Evolutionary conservation across 2,113 vertebrate genomes (phyloP).

Genomic region (Amphilophus citrinellus): DNA sequence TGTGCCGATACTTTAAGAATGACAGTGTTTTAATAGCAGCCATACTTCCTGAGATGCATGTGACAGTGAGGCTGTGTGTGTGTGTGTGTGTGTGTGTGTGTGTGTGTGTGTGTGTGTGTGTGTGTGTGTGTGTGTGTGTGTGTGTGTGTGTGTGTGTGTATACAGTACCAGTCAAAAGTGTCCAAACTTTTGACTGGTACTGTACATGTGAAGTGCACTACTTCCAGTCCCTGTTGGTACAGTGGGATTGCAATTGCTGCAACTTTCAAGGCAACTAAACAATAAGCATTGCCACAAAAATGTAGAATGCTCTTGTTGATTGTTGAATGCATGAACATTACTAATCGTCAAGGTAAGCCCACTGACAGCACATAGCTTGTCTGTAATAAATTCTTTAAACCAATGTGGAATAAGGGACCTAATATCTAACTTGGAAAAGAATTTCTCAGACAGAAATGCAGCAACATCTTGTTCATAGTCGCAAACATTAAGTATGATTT

Average conservation of each 20-base stretch:
- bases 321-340: accelerated
- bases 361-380: not conserved
- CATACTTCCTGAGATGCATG: not conserved
- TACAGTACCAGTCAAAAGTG: too few relatives aligned
- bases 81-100: not conserved
- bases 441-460: not conserved
- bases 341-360: not conserved
- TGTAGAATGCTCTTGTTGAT: not conserved
- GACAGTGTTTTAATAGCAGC: not conserved
- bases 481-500: not conserved
- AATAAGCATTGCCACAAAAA: not conserved
- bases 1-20: not conserved
- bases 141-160: too few relatives aligned
- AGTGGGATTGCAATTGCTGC: not conserved
- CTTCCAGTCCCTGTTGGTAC: not conserved
- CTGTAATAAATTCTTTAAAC: not conserved
- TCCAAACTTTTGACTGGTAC: too few relatives aligned
- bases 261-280: not conserved
- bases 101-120: not conserved
- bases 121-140: too few relatives aligned
- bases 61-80: not conserved
- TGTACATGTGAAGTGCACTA: not conserved
- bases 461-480: not conserved
- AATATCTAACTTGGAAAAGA: not conserved
- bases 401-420: not conserved